Conservation (phyloP, 2,113 vertebrate genomes). For the Ploceus nigricollis region DNA sequence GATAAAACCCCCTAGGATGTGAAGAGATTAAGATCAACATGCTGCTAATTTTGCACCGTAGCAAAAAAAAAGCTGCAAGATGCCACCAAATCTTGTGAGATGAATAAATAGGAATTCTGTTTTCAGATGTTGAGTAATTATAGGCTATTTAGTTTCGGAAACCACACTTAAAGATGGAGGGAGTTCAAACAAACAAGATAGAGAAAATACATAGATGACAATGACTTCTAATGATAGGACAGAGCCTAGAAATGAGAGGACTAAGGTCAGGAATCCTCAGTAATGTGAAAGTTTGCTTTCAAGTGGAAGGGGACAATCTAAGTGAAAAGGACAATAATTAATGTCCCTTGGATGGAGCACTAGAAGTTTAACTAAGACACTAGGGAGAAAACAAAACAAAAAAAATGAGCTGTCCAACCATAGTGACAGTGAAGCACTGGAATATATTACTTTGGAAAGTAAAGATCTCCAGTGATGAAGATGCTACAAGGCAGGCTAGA, state of each 20-base stretch:
- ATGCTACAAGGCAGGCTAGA: not conserved
- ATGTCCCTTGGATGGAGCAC: not conserved
- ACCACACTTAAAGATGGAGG: not conserved
- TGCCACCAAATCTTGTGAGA: not conserved
- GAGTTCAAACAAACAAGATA: not conserved
- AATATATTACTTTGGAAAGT: not conserved
- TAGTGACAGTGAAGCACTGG: not conserved
- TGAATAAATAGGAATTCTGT: not conserved
- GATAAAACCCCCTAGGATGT: not conserved
- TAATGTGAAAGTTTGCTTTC: not conserved
- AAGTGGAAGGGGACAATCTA: not conserved
- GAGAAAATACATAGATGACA: not conserved
- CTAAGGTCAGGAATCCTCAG: not conserved
- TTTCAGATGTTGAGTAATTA: not conserved
- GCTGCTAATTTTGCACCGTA: not conserved
- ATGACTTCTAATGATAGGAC: not conserved
- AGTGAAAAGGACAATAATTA: not conserved
- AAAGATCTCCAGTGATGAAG: not conserved
- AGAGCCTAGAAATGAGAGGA: not conserved
- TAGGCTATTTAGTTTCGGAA: not conserved
- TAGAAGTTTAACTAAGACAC: not conserved
- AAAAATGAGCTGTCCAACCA: not conserved
- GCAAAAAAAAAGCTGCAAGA: not conserved
- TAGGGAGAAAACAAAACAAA: not conserved
- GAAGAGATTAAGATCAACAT: not conserved